These are phyloP conservation scores for honey bee (Apis mellifera) DNA, from an alignment of 1,140 invertebrate species.

Conservation along the genomic window DNA sequence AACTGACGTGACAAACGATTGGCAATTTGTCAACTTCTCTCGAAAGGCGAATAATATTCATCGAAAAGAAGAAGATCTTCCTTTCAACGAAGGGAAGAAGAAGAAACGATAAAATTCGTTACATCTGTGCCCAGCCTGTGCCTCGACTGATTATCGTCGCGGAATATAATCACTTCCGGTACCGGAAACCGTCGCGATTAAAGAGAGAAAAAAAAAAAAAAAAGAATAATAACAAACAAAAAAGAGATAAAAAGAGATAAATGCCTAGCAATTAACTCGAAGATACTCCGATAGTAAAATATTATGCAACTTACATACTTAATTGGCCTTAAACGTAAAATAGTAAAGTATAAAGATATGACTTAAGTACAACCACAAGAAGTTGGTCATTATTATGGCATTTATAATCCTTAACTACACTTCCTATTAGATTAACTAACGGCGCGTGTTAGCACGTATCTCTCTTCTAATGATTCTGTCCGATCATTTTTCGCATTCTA, in stretches of 20 bases:
- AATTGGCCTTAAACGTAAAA: conserved; percentile 63
- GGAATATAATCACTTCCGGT: conserved; percentile 8
- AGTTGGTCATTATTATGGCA: conserved; percentile 82
- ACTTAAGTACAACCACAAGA: conserved; percentile 81
- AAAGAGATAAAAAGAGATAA: conserved; percentile 7
- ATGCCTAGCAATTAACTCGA: conserved; percentile 47
- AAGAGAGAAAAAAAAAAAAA: conserved; percentile 1
- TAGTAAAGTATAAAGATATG: conserved; percentile 77
- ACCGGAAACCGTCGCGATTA: conserved; percentile 15
- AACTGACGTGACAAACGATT: not conserved
- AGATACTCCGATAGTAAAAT: conserved; percentile 65
- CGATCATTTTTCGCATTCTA: conserved; percentile 39
- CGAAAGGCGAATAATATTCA: conserved; percentile 1
- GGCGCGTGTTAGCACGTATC: conserved; percentile 45
- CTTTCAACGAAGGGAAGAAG: not conserved
- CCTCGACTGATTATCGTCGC: conserved; percentile 20
- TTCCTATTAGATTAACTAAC: conserved; percentile 43
- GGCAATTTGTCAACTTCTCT: not conserved
- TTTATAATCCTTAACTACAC: conserved; percentile 75
- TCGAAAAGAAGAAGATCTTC: not conserved
- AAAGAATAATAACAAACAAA: not conserved
- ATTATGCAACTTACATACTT: conserved; percentile 70
- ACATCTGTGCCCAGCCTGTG: not conserved
- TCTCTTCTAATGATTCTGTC: conserved; percentile 27
- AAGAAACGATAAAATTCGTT: not conserved